phyloP scores from a whole-genome alignment of 2,797 vertebrate species.

The Crenichthys baileyi region DNA sequence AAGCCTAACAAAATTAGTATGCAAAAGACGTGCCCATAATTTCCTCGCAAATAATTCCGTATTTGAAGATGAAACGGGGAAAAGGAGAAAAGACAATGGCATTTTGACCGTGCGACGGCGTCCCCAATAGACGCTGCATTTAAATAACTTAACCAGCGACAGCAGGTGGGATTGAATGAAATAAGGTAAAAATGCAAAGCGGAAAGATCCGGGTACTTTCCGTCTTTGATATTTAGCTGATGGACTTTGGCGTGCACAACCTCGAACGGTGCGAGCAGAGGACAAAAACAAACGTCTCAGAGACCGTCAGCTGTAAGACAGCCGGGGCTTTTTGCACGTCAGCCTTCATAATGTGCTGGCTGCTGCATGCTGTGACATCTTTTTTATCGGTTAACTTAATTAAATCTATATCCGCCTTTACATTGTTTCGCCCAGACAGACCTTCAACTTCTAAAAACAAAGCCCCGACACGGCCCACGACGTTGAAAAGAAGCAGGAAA shows the following conservation, averaged over 20 bases:
- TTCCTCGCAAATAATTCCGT: slow-evolving; percentile 95
- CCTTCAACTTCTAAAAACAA: slow-evolving; percentile 54
- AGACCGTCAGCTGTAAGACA: slow-evolving; percentile 71
- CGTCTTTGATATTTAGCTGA: slow-evolving; percentile 89
- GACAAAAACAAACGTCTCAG: slow-evolving; percentile 71
- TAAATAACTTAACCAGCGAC: slow-evolving; percentile 91
- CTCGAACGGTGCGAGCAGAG: slow-evolving; percentile 73
- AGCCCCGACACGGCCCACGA: slow-evolving; percentile 13
- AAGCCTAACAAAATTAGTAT: slow-evolving; percentile 99
- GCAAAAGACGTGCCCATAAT: slow-evolving; percentile 97
- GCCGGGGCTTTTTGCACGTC: slow-evolving; percentile 57
- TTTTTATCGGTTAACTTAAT: slow-evolving; percentile 83
- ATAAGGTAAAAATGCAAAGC: slow-evolving; percentile 88
- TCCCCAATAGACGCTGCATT: slow-evolving; percentile 86
- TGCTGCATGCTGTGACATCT: slow-evolving; percentile 79
- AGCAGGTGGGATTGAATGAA: slow-evolving; percentile 91
- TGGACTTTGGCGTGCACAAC: slow-evolving; percentile 85
- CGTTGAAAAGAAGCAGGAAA: background rate
- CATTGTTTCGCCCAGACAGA: slow-evolving; percentile 67
- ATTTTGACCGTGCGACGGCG: slow-evolving; percentile 76
- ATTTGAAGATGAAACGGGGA: slow-evolving; percentile 91
- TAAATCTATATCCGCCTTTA: slow-evolving; percentile 78
- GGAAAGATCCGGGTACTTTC: slow-evolving; percentile 82
- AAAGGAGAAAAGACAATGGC: slow-evolving; percentile 86
- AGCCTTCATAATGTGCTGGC: slow-evolving; percentile 65